Percentiles rank a stretch among this genome's conserved stretches.
Conservation (phyloP, 2,888 invertebrate genomes). For the Rhingia campestris region DNA sequence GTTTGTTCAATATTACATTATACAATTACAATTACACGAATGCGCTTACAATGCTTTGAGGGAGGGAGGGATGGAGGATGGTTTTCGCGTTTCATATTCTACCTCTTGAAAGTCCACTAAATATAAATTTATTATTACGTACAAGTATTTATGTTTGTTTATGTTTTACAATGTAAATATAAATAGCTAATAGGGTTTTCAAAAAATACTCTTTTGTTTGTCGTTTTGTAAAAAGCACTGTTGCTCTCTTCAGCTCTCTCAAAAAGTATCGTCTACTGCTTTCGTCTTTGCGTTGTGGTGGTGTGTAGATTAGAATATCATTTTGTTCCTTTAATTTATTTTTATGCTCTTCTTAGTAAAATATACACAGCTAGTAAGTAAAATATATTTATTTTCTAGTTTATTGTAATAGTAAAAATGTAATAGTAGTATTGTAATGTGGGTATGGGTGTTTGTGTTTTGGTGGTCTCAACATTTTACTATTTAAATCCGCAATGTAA, state of each 20-base stretch:
- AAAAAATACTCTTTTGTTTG: conserved; percentile 50
- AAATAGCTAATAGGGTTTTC: conserved; percentile 61
- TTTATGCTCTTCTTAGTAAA: conserved; percentile 31
- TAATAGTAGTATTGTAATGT: conserved; percentile 52
- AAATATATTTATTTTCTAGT: conserved; percentile 50
- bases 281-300: conserved; percentile 13
- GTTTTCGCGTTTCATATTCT: conserved; percentile 21
- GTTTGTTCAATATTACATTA: conserved; percentile 39
- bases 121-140: conserved; percentile 2
- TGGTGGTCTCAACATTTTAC: conserved; percentile 65
- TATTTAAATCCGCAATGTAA: conserved; percentile 51
- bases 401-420: conserved; percentile 52
- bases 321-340: conserved; percentile 22
- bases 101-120: conserved; percentile 21
- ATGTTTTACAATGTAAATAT: conserved; percentile 56
- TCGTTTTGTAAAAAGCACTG: not conserved
- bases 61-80: conserved; percentile 50
- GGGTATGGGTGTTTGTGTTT: conserved; percentile 33
- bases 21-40: conserved; percentile 54
- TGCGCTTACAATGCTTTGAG: conserved; percentile 57
- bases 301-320: conserved; percentile 26
- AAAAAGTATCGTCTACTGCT: conserved; percentile 16
- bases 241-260: conserved; percentile 22
- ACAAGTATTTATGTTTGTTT: conserved; percentile 28
- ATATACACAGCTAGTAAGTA: conserved; percentile 65